Percentiles rank a stretch among this genome's conserved stretches.
phyloP scores from a whole-genome alignment of 2,797 vertebrate species.

The Propithecus perrieri region DNA sequence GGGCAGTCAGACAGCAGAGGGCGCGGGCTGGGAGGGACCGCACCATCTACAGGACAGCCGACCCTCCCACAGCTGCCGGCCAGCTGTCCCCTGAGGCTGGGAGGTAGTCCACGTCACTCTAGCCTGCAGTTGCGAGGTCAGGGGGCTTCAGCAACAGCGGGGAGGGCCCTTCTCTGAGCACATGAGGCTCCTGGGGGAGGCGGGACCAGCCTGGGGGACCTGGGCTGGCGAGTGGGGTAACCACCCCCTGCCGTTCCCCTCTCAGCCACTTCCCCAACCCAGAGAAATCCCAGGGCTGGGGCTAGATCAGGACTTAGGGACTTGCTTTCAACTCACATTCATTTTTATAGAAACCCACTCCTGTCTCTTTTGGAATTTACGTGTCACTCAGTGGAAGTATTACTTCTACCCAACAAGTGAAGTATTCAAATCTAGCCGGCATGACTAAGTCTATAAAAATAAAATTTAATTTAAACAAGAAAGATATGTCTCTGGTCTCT shows the following conservation, averaged over 20 bases:
- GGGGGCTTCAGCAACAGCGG: slow-evolving; percentile 69
- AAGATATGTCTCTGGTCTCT: background rate
- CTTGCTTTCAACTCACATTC: background rate
- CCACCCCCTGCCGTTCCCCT: background rate
- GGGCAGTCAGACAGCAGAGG: background rate
- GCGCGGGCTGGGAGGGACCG: background rate
- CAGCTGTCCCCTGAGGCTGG: background rate
- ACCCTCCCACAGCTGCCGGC: background rate
- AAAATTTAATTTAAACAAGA: background rate
- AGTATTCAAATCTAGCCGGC: background rate
- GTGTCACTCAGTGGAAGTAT: background rate
- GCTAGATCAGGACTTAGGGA: background rate
- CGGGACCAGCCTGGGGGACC: slow-evolving; percentile 33
- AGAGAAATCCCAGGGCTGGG: slow-evolving; percentile 5
- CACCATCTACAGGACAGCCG: accelerated
- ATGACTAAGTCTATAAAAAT: background rate
- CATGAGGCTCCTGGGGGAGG: background rate
- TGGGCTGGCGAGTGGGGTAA: background rate
- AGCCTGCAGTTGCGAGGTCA: slow-evolving; percentile 69
- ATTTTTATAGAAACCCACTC: background rate
- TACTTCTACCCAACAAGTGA: background rate
- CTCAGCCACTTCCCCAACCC: background rate
- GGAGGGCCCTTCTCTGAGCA: slow-evolving; percentile 77
- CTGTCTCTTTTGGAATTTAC: background rate
- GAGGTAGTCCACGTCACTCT: slow-evolving; percentile 66